phyloP scores from a whole-genome alignment of 2,888 invertebrate genomes.

The Drosophila ustulata region DNA sequence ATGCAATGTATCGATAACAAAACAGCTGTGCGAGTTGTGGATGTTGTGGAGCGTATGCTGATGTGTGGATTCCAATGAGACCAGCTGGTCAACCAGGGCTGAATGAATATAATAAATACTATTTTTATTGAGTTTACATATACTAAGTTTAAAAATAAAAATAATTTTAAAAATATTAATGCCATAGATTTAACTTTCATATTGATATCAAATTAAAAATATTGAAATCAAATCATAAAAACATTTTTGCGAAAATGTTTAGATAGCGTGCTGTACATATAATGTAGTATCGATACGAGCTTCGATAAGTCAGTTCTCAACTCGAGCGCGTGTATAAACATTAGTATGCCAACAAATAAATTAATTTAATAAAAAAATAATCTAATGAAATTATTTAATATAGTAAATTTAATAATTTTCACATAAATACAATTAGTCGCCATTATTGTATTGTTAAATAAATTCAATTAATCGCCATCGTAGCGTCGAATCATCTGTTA shows the following conservation, averaged over 20 bases:
- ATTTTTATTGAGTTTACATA: neutral
- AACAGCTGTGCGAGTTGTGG: conserved; percentile 42
- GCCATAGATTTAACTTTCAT: neutral
- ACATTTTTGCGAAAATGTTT: neutral
- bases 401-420: neutral
- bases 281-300: neutral
- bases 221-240: too few species aligned
- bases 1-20: conserved; percentile 8
- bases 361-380: neutral
- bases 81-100: conserved; percentile 37
- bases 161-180: neutral
- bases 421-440: too few species aligned
- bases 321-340: neutral
- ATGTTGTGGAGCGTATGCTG: conserved; percentile 6
- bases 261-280: neutral
- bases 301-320: neutral
- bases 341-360: neutral
- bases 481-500: neutral
- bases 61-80: neutral
- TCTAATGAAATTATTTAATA: neutral
- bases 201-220: neutral
- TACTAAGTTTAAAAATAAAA: too few species aligned
- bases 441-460: neutral
- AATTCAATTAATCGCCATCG: too few species aligned
- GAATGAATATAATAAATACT: neutral